Evolutionary conservation across 2,113 vertebrate species (phyloP), one percentile per base, ranked within the genome.

Genomic region (Delphinapterus leucas): DNA sequence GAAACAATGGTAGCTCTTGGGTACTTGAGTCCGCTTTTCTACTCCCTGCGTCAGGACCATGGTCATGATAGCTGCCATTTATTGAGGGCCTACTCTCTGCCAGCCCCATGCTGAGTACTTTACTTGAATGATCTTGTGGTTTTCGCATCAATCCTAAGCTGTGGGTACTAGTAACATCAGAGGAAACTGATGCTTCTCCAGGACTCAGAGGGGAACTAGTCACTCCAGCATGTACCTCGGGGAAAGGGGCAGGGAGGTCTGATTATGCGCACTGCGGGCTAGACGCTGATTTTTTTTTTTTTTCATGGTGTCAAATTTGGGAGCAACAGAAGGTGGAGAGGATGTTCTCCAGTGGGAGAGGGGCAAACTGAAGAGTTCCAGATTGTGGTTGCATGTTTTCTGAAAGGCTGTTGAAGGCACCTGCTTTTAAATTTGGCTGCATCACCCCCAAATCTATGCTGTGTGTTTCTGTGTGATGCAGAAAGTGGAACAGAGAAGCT

Each of bases 161-260:
- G 38, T 13, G 28, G n/a, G 41, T 41, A 17, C 38, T 36, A 8
- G 21, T 47, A 5, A 47, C 33, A n/a, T 41, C 33, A 0, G 44
- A 93, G 81, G 76, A 65, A n/a, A 71, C 20, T 1, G 65, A 63
- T 44, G 28, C 36, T 94, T 38, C 71, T 26, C 0, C 9, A 44
- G 33, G 63, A 61, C 33, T 63, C 13, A 0, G 38, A 63, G 1
- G 47, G 41, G 17, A 20, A 7, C 17, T 21, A 26, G 17, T 79
- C 2, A 4, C 41, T 67, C 17, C 14, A 26, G 36, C 2, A 0
- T 15, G 21, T 3, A 3, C 0, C 4, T 3, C 2, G 1, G 38
- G 8, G 14, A 0, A 6, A 41, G 18, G 55, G 31, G 4, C 11
- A 21, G 5, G 21, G 67, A 49, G 20, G 25, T 76, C 33, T n/a